Percentiles rank a stretch among this genome's conserved stretches.
phyloP scores from a whole-genome alignment of 2,113 vertebrate species.

The Bostrychus sinensis region DNA sequence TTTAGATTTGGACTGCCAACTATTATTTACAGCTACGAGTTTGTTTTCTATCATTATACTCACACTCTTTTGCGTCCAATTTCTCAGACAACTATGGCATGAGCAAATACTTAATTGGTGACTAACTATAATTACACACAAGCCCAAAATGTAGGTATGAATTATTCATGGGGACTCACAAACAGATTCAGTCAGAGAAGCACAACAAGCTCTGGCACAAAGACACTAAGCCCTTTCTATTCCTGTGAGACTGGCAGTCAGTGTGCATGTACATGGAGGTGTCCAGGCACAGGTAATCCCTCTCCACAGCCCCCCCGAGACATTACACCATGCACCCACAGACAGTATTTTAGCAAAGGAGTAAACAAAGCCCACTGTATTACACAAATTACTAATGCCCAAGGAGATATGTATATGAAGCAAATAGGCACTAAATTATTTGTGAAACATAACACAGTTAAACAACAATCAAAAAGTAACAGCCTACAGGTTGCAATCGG shows the following conservation, averaged over 20 bases:
- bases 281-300: constrained; percentile 40
- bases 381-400: too few relatives aligned
- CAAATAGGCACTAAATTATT: constrained; percentile 62
- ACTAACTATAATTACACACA: constrained; percentile 69
- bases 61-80: constrained; percentile 41
- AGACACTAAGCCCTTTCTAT: constrained; percentile 39
- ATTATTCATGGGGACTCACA: constrained; percentile 66
- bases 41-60: constrained; percentile 43
- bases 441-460: constrained; percentile 45
- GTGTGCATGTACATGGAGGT: not conserved
- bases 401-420: constrained; percentile 32
- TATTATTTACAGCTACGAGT: constrained; percentile 41
- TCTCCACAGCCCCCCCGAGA: constrained; percentile 19
- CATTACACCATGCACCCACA: not conserved
- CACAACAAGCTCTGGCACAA: constrained; percentile 35
- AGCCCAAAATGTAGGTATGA: constrained; percentile 58
- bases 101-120: constrained; percentile 69
- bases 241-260: constrained; percentile 28
- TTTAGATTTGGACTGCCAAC: not conserved
- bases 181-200: constrained; percentile 45
- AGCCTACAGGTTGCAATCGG: constrained; percentile 52
- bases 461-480: too few relatives aligned
- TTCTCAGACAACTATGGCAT: constrained; percentile 41
- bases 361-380: too few relatives aligned
- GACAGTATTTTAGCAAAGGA: too few relatives aligned